phyloP scores from a whole-genome alignment of 2,888 invertebrate species.

The Xestia ashworthii region DNA sequence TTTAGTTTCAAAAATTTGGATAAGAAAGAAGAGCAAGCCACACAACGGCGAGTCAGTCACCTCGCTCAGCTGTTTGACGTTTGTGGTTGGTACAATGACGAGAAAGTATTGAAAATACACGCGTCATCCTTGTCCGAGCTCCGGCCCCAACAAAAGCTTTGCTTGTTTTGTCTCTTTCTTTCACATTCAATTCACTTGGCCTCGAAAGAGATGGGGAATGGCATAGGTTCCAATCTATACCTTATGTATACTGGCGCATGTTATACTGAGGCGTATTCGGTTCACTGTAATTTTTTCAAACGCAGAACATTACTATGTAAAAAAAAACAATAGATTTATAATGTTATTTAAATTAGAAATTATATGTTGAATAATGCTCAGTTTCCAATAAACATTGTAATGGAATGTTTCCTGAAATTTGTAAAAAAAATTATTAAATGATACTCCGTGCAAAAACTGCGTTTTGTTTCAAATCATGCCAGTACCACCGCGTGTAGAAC shows the following conservation, averaged over 20 bases:
- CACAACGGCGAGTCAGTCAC: constrained; percentile 90
- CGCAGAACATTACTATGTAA: neutral
- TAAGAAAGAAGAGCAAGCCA: constrained; percentile 83
- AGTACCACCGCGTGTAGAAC: neutral
- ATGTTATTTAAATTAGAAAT: neutral
- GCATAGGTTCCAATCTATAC: constrained; percentile 19
- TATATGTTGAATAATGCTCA: neutral
- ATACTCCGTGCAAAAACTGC: constrained; percentile 25
- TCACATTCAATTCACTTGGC: neutral
- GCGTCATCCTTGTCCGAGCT: constrained; percentile 84
- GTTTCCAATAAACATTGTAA: neutral
- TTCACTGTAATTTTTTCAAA: constrained; percentile 24
- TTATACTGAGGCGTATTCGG: constrained; percentile 25
- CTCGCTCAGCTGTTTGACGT: constrained; percentile 90
- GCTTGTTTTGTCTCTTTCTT: constrained; percentile 48
- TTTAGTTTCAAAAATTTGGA: constrained; percentile 78
- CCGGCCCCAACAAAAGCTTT: constrained; percentile 56
- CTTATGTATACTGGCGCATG: constrained; percentile 42
- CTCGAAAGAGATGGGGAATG: constrained; percentile 43
- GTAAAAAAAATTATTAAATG: neutral
- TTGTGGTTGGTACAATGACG: constrained; percentile 85
- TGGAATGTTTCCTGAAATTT: constrained; percentile 5
- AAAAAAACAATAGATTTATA: neutral
- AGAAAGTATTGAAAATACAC: constrained; percentile 90
- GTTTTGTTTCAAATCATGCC: too few relatives aligned